Conservation (phyloP, 1,140 invertebrate species). For the Sesamia nonagrioides region DNA sequence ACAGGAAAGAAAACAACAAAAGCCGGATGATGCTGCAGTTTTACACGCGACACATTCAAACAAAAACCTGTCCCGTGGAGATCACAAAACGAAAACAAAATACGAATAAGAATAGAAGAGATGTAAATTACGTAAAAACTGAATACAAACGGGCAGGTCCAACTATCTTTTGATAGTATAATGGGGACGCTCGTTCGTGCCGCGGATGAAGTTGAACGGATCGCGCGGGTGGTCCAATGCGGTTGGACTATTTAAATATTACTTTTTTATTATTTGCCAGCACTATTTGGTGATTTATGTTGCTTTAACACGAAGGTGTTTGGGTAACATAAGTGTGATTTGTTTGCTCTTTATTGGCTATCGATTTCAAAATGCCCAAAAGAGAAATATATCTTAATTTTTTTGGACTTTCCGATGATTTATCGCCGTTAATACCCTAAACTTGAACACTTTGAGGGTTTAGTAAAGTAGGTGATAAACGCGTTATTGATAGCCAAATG, state of each 20-base stretch:
- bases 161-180: conserved; percentile 78
- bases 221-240: conserved; percentile 77
- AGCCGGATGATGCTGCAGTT: conserved; percentile 60
- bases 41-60: conserved; percentile 57
- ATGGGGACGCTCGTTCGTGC: conserved; percentile 77
- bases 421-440: conserved; percentile 2
- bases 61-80: conserved; percentile 53
- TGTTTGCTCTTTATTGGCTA: conserved; percentile 76
- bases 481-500: background rate
- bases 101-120: conserved; percentile 69
- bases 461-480: background rate
- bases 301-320: conserved; percentile 78
- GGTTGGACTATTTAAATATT: conserved; percentile 77
- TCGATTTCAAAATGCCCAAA: conserved; percentile 63
- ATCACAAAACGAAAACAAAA: conserved; percentile 58
- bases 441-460: background rate
- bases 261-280: conserved; percentile 78
- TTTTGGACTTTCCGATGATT: conserved; percentile 21
- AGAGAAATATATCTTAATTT: conserved; percentile 42
- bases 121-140: conserved; percentile 83
- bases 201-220: conserved; percentile 57
- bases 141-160: conserved; percentile 76
- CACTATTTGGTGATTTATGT: conserved; percentile 74
- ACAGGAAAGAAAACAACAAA: conserved; percentile 59
- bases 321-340: conserved; percentile 74